phyloP scores from a whole-genome alignment of 2,888 invertebrate species.

The Drosophila kanekoi region DNA sequence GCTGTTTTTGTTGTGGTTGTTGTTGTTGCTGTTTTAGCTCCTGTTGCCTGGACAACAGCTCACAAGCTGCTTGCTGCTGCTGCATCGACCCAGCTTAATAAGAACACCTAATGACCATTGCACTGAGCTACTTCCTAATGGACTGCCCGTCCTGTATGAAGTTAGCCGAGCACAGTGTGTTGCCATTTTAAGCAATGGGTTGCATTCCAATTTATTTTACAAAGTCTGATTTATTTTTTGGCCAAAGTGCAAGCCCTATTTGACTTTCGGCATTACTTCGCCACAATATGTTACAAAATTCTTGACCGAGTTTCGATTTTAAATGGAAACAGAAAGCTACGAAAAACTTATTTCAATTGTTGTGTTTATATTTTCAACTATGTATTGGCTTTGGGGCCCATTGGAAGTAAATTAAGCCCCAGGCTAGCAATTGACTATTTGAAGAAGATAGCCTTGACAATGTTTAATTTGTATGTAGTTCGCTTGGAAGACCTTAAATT shows the following conservation, averaged over 20 bases:
- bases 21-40: conserved; percentile 1
- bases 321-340: too few species aligned
- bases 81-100: conserved; percentile 16
- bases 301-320: too few species aligned
- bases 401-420: too few species aligned
- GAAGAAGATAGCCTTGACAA: too few species aligned
- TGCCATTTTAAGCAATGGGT: background rate
- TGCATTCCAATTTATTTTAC: background rate
- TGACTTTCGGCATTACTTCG: too few species aligned
- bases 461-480: too few species aligned
- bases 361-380: too few species aligned
- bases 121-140: conserved; percentile 13
- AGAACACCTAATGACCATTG: conserved; percentile 35
- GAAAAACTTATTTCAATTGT: too few species aligned
- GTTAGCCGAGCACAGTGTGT: background rate
- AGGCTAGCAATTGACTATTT: too few species aligned
- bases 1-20: background rate
- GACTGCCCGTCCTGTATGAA: conserved; percentile 4
- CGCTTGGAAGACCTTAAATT: too few species aligned
- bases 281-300: too few species aligned
- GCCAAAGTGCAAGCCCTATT: background rate
- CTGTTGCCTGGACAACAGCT: conserved; percentile 14
- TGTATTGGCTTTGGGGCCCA: too few species aligned
- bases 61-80: conserved; percentile 2
- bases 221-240: background rate